Evolutionary conservation across 2,113 vertebrate species (phyloP), one percentile per base, ranked within the genome.

Genomic region (Poecilia latipinna): DNA sequence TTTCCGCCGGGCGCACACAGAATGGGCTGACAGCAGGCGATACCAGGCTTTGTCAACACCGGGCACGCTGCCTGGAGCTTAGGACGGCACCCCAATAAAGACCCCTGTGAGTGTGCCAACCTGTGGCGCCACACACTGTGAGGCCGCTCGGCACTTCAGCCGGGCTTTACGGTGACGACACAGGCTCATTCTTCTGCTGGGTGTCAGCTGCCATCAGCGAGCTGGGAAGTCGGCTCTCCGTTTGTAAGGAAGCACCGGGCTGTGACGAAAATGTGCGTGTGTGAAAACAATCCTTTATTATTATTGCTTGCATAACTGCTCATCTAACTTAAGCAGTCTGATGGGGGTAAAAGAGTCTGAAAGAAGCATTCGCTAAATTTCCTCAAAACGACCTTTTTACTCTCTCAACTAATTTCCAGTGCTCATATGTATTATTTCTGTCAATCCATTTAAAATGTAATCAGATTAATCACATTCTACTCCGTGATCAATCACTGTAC

Each of bases 11-110:
- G 78, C 82, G 88, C 91, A 78, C 92, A 90, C 84, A 90, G 91
- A 94, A 93, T 86, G 87, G 89, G 87, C 89, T 92, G 93, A 94
- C 93, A 94, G 93, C 94, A 92, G 93, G 93, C 92, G 83, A 92
- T 90, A 87, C 85, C 78, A 76, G 70, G 93, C 92, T 94, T 95
- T 94, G 92, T 94, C 92, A 93, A 93, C 92, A 94, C 75, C 28
- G 90, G 93, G 93, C 93, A 79, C 35, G 80, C 80, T 93, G 94
- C 90, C 93, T 86, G 76, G 77, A 61, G 71, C 75, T 85, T 82
- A 84, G 88, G 86, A 91, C 81, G 64, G 82, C 86, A 75, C 89
- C 91, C 86, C 89, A 87, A 82, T 86, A 83, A 89, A 90, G 77
- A 74, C 79, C 77, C 82, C 63, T 72, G 78, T 73, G 85, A 85